Evolutionary conservation across 2,113 vertebrate genomes (phyloP), one percentile per base, ranked within the genome.

Genomic region (Misgurnus mizolepis): DNA sequence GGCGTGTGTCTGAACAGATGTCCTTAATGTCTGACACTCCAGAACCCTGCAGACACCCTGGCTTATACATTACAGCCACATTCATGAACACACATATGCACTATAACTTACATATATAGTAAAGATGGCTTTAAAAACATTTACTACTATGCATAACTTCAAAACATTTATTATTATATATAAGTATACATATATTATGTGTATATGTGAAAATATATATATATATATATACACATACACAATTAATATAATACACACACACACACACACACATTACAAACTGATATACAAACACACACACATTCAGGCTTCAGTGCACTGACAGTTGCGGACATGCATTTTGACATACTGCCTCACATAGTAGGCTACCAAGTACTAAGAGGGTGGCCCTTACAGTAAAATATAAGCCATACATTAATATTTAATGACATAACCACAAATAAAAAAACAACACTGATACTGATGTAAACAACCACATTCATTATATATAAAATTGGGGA

Each of bases 1-100:
- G 50, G 76, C 81, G 83, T 47, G 53, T 79, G 65, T 75, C 80
- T 76, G 72, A 83, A 81, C 84, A 86, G 85, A 86, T 86, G 85
- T 83, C 79, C 82, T 76, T 75, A 83, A 80, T 83, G 85, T 86
- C 85, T 86, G 85, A 82, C 82, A 83, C 82, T 83, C 85, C 79
- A 86, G 76, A 81, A 83, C 72, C 82, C 85, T 86, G 82, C 79
- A 69, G 82, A 75, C 65, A 67, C 49, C 43, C 53, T 76, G 73
- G 78, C 65, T 69, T n/a, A 49, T 12, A 18, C 45, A 1, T 47
- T 9, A 7, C 67, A 78, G 41, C 39, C 67, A 43, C 45, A 53
- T 40, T 18, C 53, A 27, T 60, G 14, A 22, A 45, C 56, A 27
- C 53, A 43, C 39, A 56, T 12, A 50, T 45, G 76, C 60, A 62